phyloP scores from a whole-genome alignment of 2,113 vertebrate genomes.

The Felis chaus region DNA sequence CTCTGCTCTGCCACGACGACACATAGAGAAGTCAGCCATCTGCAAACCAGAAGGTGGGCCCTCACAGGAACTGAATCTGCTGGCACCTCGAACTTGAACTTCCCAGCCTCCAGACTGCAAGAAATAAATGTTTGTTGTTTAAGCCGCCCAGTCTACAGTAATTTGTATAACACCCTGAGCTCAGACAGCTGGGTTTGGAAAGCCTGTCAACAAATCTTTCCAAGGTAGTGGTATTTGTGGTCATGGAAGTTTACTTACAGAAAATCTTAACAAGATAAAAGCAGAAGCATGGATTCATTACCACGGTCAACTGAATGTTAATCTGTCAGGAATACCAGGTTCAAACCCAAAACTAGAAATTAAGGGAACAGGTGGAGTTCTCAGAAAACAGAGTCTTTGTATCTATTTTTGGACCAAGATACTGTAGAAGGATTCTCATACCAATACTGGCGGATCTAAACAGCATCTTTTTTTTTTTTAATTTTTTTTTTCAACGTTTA shows the following conservation, averaged over 20 bases:
- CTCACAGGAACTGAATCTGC: neutral
- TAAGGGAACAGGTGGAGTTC: neutral
- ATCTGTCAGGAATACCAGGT: neutral
- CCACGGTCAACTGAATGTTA: neutral
- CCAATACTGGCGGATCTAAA: neutral
- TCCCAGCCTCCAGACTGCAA: too few relatives aligned
- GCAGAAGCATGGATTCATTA: neutral
- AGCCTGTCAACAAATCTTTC: neutral
- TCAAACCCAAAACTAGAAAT: conserved; percentile 36
- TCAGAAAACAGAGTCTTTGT: neutral
- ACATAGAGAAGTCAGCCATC: neutral
- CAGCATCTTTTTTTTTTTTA: too few relatives aligned
- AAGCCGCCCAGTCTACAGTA: too few relatives aligned
- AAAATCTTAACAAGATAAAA: neutral
- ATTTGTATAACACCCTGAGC: neutral
- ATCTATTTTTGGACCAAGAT: neutral
- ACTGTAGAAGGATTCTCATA: neutral
- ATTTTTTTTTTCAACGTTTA: too few relatives aligned
- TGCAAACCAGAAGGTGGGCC: neutral
- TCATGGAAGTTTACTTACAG: neutral
- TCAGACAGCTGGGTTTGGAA: neutral
- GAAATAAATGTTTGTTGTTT: too few relatives aligned
- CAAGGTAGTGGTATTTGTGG: neutral
- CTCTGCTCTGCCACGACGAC: neutral
- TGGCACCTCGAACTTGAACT: too few relatives aligned